Percentiles rank a stretch among this genome's conserved stretches.
These are phyloP conservation scores for Hyppa rectilinea DNA, from an alignment of 2,888 invertebrate genomes.

Conservation along the genomic window DNA sequence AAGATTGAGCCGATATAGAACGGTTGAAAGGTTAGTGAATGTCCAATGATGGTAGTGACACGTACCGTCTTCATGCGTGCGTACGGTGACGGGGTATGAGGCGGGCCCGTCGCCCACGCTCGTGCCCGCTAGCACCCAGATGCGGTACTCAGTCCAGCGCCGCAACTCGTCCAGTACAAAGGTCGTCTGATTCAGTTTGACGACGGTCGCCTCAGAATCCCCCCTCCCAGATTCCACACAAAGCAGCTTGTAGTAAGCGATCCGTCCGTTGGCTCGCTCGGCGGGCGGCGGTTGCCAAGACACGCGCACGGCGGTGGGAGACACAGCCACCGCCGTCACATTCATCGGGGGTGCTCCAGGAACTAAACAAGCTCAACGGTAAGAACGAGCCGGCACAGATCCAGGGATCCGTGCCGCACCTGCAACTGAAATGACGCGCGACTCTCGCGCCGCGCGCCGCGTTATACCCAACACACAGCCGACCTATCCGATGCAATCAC, in stretches of 20 bases:
- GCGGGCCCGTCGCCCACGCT: constrained; percentile 98
- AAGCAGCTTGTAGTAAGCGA: constrained; percentile 98
- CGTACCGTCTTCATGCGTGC: constrained; percentile 99
- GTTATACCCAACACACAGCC: constrained; percentile 69
- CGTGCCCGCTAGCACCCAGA: constrained; percentile 99
- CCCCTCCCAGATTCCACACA: constrained; percentile 96
- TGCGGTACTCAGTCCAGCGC: constrained; percentile 98
- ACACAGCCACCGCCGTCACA: constrained; percentile 96
- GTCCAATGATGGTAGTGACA: constrained; percentile 78
- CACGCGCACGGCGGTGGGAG: constrained; percentile 97
- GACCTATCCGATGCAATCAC: constrained; percentile 88
- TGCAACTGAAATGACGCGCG: constrained; percentile 80
- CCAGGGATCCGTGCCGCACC: constrained; percentile 67
- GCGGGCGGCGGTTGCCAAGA: constrained; percentile 98
- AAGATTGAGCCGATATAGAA: constrained; percentile 72
- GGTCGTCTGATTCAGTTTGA: constrained; percentile 94
- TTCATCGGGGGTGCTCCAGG: constrained; percentile 99
- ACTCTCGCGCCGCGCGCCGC: constrained; percentile 67
- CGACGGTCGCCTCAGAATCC: constrained; percentile 95
- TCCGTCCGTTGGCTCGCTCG: constrained; percentile 97
- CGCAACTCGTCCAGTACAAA: constrained; percentile 97
- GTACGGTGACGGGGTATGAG: constrained; percentile 97
- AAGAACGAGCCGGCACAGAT: constrained; percentile 67
- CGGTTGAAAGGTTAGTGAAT: constrained; percentile 42
- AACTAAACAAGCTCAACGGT: constrained; percentile 92